A percentile compares a stretch with the other conserved stretches of the same genome.
phyloP scores from a whole-genome alignment of 2,797 vertebrate species.

The Bucorvus abyssinicus region DNA sequence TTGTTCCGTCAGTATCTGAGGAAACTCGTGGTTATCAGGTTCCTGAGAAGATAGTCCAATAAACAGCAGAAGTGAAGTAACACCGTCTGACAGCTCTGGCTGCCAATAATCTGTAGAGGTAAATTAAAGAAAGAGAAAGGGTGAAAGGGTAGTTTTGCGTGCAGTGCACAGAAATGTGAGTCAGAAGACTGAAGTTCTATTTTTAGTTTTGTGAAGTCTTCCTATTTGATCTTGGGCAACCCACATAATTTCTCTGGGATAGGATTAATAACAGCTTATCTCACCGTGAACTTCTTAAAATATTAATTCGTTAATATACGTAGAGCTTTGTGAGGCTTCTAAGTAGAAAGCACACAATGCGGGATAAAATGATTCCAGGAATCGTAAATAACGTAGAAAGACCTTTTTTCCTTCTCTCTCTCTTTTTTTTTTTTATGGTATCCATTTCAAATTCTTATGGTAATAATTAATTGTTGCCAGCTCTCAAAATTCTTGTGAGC shows the following conservation, averaged over 20 bases:
- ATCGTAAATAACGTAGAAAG: conserved; percentile 26
- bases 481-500: background rate
- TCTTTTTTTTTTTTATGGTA: background rate
- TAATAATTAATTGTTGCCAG: background rate
- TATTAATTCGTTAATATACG: conserved; percentile 53
- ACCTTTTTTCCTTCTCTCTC: too few relatives aligned
- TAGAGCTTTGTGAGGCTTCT: conserved; percentile 20
- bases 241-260: conserved; percentile 50
- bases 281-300: conserved; percentile 51
- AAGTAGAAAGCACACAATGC: background rate
- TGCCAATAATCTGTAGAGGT: conserved; percentile 30
- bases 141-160: background rate
- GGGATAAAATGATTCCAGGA: background rate
- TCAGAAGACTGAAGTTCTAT: conserved; percentile 47
- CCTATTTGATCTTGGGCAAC: conserved; percentile 40
- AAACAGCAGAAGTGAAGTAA: conserved; percentile 14
- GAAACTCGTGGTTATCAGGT: background rate
- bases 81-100: background rate
- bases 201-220: conserved; percentile 54
- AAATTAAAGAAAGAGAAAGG: background rate
- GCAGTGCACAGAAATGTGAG: conserved; percentile 22
- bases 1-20: conserved; percentile 13
- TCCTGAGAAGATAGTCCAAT: conserved; percentile 33
- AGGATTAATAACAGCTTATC: conserved; percentile 51
- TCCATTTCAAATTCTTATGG: background rate